Percentiles rank a stretch among this genome's conserved stretches.
These are phyloP conservation scores for Drosophila sproati DNA, from an alignment of 1,140 invertebrate genomes.

Conservation along the genomic window DNA sequence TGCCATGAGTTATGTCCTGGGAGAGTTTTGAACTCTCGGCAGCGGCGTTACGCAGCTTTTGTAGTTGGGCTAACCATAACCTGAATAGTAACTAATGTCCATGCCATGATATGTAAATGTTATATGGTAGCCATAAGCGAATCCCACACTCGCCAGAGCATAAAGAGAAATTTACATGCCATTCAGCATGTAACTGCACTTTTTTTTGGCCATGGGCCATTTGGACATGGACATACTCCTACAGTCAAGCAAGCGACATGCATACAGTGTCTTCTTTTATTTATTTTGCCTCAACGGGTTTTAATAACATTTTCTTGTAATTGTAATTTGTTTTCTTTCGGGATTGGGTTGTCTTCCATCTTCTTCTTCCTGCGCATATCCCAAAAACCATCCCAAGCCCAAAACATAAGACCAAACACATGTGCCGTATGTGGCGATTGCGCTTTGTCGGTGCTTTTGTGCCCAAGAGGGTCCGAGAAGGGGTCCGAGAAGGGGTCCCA, in stretches of 20 bases:
- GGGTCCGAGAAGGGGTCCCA: slow-evolving; percentile 19
- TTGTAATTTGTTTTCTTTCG: slow-evolving; percentile 83
- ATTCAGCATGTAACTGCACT: slow-evolving; percentile 48
- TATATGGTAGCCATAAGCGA: slow-evolving; percentile 67
- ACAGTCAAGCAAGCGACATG: slow-evolving; percentile 49
- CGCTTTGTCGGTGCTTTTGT: slow-evolving; percentile 75
- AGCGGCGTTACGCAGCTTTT: slow-evolving; percentile 16
- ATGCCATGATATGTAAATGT: slow-evolving; percentile 81
- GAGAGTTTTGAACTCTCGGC: slow-evolving; percentile 44
- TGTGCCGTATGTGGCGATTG: slow-evolving; percentile 14
- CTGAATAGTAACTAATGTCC: slow-evolving; percentile 69
- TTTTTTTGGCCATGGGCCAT: slow-evolving; percentile 71
- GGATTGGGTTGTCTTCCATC: slow-evolving; percentile 13
- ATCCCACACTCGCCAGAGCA: slow-evolving; percentile 66
- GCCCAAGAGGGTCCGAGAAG: slow-evolving; percentile 3
- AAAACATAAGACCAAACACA: slow-evolving; percentile 6
- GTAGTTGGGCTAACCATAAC: slow-evolving; percentile 47
- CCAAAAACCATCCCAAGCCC: slow-evolving; percentile 18
- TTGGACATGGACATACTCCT: slow-evolving; percentile 40
- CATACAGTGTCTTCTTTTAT: slow-evolving; percentile 40
- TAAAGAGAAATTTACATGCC: slow-evolving; percentile 77
- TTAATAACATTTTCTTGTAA: slow-evolving; percentile 85
- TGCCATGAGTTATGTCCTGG: slow-evolving; percentile 66
- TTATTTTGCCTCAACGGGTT: slow-evolving; percentile 66
- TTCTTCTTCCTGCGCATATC: slow-evolving; percentile 43